Conservation (phyloP, 2,888 invertebrate genomes). For the Diarsia brunnea region DNA sequence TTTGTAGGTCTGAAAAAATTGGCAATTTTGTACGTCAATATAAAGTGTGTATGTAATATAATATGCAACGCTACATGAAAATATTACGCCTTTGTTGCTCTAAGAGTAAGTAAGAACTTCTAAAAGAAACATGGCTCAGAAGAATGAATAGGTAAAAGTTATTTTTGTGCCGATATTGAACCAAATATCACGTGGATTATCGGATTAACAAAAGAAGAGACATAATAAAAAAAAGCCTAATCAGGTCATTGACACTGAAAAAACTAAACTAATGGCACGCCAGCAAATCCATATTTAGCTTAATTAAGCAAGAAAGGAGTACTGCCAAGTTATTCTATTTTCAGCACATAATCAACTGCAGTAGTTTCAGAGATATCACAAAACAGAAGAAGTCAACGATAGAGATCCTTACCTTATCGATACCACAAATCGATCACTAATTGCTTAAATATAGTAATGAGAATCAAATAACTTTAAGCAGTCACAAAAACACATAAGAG, state of each 20-base stretch:
- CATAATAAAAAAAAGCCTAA: neutral
- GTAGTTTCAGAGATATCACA: neutral
- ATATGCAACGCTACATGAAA: neutral
- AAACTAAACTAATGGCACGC: neutral
- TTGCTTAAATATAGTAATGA: too few relatives aligned
- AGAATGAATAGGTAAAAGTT: neutral
- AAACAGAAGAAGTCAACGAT: neutral
- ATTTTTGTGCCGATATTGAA: neutral
- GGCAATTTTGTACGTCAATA: neutral
- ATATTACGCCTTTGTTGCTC: neutral
- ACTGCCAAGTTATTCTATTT: neutral
- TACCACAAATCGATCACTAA: too few relatives aligned
- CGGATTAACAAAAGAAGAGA: neutral
- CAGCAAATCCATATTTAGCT: neutral
- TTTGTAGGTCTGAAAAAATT: constrained; percentile 2
- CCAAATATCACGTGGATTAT: neutral
- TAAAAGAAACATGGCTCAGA: neutral
- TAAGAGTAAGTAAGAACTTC: too few relatives aligned
- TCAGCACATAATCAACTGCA: neutral
- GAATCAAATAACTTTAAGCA: neutral
- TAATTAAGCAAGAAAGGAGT: neutral
- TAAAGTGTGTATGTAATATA: neutral
- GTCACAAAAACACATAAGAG: neutral
- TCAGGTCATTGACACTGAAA: neutral
- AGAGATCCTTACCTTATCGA: too few relatives aligned